phyloP scores from a whole-genome alignment of 30 jellyfish, hydroid and myxozoan genomes.

The Hydractinia symbiolongicarpus region DNA sequence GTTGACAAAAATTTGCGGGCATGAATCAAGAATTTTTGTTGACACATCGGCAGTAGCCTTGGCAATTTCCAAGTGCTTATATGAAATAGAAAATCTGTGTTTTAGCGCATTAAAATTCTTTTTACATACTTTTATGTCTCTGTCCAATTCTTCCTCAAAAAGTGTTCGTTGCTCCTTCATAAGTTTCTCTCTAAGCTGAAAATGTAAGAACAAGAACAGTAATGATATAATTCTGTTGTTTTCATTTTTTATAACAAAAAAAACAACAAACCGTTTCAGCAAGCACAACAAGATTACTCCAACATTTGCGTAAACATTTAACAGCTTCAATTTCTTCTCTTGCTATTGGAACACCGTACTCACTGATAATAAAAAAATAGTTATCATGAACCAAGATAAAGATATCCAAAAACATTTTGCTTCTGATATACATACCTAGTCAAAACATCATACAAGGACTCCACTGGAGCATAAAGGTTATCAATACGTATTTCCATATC shows the following conservation, averaged over 20 bases:
- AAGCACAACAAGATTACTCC: slow-evolving; percentile 52
- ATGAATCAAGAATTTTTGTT: no score
- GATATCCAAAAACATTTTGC: slow-evolving; percentile 2
- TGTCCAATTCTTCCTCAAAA: slow-evolving; percentile 72
- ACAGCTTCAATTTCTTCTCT: slow-evolving; percentile 59
- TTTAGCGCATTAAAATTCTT: no score
- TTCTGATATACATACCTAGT: neutral
- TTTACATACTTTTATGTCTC: slow-evolving; percentile 50
- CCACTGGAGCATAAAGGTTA: slow-evolving; percentile 68
- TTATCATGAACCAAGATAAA: neutral
- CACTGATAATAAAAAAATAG: slow-evolving; percentile 23
- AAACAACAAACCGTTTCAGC: slow-evolving; percentile 52
- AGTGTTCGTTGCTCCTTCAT: slow-evolving; percentile 53
- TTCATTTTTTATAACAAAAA: neutral
- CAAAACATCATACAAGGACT: slow-evolving; percentile 42
- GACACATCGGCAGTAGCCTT: no score
- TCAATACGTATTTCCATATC: slow-evolving; percentile 68
- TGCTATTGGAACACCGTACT: slow-evolving; percentile 43
- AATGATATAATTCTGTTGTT: neutral
- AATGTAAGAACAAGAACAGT: neutral
- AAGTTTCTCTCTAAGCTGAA: slow-evolving; percentile 50
- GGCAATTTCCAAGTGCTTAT: no score
- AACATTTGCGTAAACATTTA: slow-evolving; percentile 47
- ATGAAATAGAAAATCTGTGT: no score
- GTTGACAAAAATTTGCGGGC: no score